phyloP scores from a whole-genome alignment of 2,888 invertebrate species.

The Netelia fuscicornis region DNA sequence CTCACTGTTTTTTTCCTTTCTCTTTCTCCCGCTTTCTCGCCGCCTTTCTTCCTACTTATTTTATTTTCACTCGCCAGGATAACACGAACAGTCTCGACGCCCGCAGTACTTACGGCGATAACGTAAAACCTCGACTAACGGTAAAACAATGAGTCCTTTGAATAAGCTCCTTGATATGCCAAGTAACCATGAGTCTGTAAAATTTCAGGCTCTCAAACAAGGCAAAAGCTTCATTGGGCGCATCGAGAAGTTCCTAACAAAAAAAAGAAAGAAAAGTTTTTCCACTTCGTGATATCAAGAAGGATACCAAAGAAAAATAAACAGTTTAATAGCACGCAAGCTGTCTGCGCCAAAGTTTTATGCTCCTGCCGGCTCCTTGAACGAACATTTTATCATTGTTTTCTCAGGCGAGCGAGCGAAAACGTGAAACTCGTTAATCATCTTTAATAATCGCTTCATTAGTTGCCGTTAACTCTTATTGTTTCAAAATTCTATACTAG shows the following conservation, averaged over 20 bases:
- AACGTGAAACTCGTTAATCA: conserved; percentile 27
- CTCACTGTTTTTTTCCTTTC: background rate
- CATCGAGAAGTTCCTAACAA: background rate
- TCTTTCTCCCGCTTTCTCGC: background rate
- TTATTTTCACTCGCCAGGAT: background rate
- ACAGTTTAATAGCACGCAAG: no score
- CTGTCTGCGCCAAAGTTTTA: no score
- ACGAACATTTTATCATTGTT: conserved; percentile 7
- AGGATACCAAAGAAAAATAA: no score
- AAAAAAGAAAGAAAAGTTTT: no score
- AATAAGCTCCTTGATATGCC: background rate
- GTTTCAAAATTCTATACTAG: conserved; percentile 10
- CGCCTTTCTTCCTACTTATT: background rate
- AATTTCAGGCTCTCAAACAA: background rate
- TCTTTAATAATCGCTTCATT: conserved; percentile 43
- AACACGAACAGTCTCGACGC: background rate
- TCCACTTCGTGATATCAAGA: no score
- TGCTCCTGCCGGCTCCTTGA: no score
- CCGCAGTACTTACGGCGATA: conserved; percentile 22
- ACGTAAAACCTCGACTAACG: conserved; percentile 52
- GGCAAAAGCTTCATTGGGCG: background rate
- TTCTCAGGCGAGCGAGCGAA: background rate
- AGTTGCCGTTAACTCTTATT: conserved; percentile 34
- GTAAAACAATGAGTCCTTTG: conserved; percentile 32
- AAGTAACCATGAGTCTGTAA: background rate